Evolutionary conservation across 2,888 invertebrate species (phyloP), one percentile per base, ranked within the genome.

Genomic region (Meganola albula): DNA sequence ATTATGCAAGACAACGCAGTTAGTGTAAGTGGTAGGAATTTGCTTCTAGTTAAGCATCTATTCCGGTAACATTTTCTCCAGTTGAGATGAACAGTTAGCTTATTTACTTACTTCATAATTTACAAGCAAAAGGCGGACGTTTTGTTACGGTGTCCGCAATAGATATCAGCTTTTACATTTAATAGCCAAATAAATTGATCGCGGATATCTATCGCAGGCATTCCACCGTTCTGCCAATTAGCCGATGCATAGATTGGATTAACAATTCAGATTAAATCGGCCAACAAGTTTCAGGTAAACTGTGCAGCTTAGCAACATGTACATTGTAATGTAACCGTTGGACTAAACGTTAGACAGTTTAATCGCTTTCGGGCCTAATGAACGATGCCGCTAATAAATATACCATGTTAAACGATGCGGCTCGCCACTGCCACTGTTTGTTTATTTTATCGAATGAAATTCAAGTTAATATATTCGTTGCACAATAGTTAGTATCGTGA

Each of bases 241-340:
- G 69, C 55, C 50, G 65, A 71, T 70, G 58, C 54, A 39, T 53
- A 64, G 65, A 74, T 74, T 50, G 63, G 61, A 82, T 79, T 78
- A 74, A 73, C 76, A 70, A 74, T 75, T 74, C 67, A 74, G 74
- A 82, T 80, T 74, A 70, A 67, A 74, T 72, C 68, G 65, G 55
- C 53, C 61, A 59, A 44, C 50, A 35, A 63, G 61, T 62, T 56
- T 54, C 44, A 52, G 47, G 36, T 37, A 41, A 48, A 36, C 44
- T 37, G 40, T 37, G 36, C 23, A 39, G 35, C 31, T n/a, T 20
- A 20, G 20, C 20, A 7, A 20, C 20, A n/a, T 3, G 8, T n/a
- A 34, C 27, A 46, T 34, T 48, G 34, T 41, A 53, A 46, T 53
- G 51, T 54, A 59, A 60, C 58, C 63, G 62, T 61, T 57, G 50